These are phyloP conservation scores for Beaufortia kweichowensis DNA, from an alignment of 2,113 vertebrate genomes.

Conservation along the genomic window DNA sequence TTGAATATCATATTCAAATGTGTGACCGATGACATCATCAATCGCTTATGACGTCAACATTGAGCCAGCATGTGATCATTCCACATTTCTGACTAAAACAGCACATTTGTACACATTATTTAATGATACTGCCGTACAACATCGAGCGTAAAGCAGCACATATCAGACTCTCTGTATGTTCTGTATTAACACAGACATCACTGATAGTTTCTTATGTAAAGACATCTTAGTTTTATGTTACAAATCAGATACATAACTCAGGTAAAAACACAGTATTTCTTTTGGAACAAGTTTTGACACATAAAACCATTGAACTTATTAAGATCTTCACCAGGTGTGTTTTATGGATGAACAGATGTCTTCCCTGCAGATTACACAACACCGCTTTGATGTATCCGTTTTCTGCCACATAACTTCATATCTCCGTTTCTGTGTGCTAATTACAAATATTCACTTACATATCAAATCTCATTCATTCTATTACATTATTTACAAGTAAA, in stretches of 20 bases:
- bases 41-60: not conserved
- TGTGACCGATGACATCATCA: not conserved
- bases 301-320: not conserved
- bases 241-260: not conserved
- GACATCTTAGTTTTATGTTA: not conserved
- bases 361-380: not conserved
- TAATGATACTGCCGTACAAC: not conserved
- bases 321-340: conserved; percentile 24
- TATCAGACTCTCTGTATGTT: not conserved
- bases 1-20: conserved; percentile 9
- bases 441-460: not conserved
- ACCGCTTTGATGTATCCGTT: not conserved
- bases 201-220: conserved; percentile 5
- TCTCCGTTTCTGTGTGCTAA: not conserved
- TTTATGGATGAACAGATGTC: not conserved
- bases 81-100: not conserved
- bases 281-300: conserved; percentile 1
- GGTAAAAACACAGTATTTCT: not conserved
- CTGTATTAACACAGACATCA: not conserved
- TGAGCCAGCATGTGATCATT: not conserved
- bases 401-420: not conserved
- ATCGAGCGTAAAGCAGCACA: not conserved
- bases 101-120: not conserved
- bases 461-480: not conserved
- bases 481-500: not conserved